phyloP scores from a whole-genome alignment of 2,888 invertebrate species.

The Andrena haemorrhoa region DNA sequence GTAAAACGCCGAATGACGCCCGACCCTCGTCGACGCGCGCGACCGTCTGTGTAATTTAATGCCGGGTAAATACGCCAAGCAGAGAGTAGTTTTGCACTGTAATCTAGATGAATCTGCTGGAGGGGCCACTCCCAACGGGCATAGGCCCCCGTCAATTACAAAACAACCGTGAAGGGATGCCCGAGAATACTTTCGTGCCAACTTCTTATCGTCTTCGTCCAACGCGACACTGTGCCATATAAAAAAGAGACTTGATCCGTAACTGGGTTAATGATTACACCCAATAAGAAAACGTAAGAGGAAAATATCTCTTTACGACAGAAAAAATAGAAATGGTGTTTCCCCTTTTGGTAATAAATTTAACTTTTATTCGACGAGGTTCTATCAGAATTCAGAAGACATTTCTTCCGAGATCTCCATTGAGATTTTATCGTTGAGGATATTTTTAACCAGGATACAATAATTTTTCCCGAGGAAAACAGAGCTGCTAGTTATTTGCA shows the following conservation, averaged over 20 bases:
- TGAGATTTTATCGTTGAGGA: no score
- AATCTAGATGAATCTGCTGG: constrained; percentile 80
- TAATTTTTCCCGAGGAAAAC: no score
- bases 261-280: no score
- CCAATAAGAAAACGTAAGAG: no score
- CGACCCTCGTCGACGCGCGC: constrained; percentile 75
- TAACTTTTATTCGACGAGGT: no score
- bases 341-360: no score
- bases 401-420: no score
- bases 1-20: constrained; percentile 70
- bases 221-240: neutral
- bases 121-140: constrained; percentile 69
- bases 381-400: no score
- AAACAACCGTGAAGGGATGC: constrained; percentile 60
- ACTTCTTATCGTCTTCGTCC: constrained; percentile 15
- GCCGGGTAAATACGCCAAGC: constrained; percentile 80
- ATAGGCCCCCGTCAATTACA: constrained; percentile 62
- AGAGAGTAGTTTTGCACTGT: constrained; percentile 78
- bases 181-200: constrained; percentile 26
- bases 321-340: no score
- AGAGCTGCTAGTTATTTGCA: no score
- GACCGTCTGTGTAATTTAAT: constrained; percentile 82
- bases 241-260: constrained; percentile 8
- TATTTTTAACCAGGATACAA: no score
- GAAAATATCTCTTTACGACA: no score